Evolutionary conservation across 2,888 invertebrate species (phyloP).

Genomic region (Calliphora vomitoria): DNA sequence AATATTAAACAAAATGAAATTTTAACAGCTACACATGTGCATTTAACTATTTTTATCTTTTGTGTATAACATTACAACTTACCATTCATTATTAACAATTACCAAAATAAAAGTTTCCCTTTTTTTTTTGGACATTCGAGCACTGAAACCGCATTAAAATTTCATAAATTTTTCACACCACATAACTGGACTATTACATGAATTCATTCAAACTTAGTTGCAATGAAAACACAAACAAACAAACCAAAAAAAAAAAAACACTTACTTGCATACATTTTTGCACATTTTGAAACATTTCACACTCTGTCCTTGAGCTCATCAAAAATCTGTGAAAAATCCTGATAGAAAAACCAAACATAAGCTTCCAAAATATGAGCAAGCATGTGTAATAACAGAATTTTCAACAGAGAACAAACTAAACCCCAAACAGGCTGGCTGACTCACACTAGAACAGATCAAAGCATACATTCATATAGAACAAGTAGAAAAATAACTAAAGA

Average conservation of each 20-base stretch:
- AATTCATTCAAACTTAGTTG: conserved; percentile 57
- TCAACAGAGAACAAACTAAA: background rate
- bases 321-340: conserved; percentile 63
- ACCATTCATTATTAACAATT: conserved; percentile 61
- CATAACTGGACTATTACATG: conserved; percentile 60
- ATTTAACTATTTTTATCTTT: background rate
- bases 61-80: conserved; percentile 30
- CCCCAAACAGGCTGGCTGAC: too few species aligned
- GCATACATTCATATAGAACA: conserved; percentile 23
- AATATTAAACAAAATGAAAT: conserved; percentile 28
- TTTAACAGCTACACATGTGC: conserved; percentile 20
- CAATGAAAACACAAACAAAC: too few species aligned
- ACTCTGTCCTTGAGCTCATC: conserved; percentile 58
- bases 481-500: conserved; percentile 24
- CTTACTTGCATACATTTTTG: conserved; percentile 14
- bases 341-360: conserved; percentile 58
- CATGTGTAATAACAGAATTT: conserved; percentile 35
- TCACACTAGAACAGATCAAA: background rate
- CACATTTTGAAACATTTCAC: conserved; percentile 57
- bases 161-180: conserved; percentile 69
- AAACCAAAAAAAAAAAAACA: conserved; percentile 15
- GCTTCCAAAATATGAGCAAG: conserved; percentile 57
- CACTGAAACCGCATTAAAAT: conserved; percentile 65
- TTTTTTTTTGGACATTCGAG: background rate
- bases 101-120: conserved; percentile 18